phyloP scores from a whole-genome alignment of 2,113 vertebrate species.

The Perccottus glenii region DNA sequence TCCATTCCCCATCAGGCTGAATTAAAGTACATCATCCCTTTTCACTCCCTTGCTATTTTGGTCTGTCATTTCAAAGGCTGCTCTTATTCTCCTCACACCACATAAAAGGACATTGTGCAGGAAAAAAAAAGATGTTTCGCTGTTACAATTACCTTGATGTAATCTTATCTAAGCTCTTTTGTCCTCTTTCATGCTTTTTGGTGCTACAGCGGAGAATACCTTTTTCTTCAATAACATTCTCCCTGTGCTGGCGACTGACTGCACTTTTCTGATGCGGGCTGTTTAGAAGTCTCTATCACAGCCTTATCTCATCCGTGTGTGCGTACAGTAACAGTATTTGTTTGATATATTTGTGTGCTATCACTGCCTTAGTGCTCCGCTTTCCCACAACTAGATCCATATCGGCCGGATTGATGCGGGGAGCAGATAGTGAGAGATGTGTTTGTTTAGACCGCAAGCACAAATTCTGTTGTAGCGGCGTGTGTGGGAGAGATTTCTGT shows the following conservation, averaged over 20 bases:
- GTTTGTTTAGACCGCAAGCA: slow-evolving; percentile 44
- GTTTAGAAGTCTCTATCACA: slow-evolving; percentile 35
- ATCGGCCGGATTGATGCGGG: slow-evolving; percentile 43
- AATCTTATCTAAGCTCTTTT: slow-evolving; percentile 59
- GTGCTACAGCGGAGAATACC: slow-evolving; percentile 6
- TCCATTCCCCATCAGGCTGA: slow-evolving; percentile 15
- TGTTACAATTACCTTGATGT: slow-evolving; percentile 61
- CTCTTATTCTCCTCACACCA: slow-evolving; percentile 31
- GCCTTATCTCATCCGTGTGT: slow-evolving; percentile 45
- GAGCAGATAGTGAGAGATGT: slow-evolving; percentile 31
- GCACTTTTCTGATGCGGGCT: slow-evolving; percentile 13
- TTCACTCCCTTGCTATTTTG: slow-evolving; percentile 21
- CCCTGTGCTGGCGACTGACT: not conserved
- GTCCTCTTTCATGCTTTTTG: slow-evolving; percentile 33
- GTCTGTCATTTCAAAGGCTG: slow-evolving; percentile 37
- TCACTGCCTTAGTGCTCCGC: slow-evolving; percentile 13
- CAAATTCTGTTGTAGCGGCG: slow-evolving; percentile 24
- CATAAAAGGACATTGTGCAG: slow-evolving; percentile 43
- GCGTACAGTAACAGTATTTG: slow-evolving; percentile 15
- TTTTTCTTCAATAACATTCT: not conserved
- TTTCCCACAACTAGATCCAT: slow-evolving; percentile 40
- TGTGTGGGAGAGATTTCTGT: slow-evolving; percentile 5
- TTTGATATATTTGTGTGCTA: slow-evolving; percentile 31
- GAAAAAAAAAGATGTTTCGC: slow-evolving; percentile 7
- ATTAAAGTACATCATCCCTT: slow-evolving; percentile 50